These are phyloP conservation scores for Schizopygopsis malacanthus DNA, from an alignment of 2,797 vertebrate genomes.

Conservation along the genomic window DNA sequence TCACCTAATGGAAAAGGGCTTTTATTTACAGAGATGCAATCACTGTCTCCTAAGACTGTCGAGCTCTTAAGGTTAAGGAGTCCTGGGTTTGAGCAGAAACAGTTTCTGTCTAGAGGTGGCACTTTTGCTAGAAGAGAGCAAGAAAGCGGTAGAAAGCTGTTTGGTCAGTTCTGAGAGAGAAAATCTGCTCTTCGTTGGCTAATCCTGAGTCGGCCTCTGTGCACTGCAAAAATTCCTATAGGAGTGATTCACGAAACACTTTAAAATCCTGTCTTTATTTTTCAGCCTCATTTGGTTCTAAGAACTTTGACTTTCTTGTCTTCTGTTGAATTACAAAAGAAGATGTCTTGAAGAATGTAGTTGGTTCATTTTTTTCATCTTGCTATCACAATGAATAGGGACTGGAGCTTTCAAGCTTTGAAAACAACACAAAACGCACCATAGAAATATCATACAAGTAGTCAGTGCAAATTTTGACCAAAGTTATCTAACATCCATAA, in stretches of 20 bases:
- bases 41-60: slow-evolving; percentile 14
- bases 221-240: slow-evolving; percentile 3
- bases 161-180: neutral
- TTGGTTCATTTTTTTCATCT: neutral
- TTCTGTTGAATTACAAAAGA: neutral
- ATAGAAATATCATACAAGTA: neutral
- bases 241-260: neutral
- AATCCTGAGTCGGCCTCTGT: neutral
- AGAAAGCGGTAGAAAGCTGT: slow-evolving; percentile 67
- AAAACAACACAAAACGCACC: neutral
- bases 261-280: neutral
- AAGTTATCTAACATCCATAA: neutral
- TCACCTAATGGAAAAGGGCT: slow-evolving; percentile 28
- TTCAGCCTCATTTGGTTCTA: neutral
- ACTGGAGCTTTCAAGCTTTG: neutral
- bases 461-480: neutral
- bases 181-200: neutral
- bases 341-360: neutral
- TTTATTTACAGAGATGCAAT: slow-evolving; percentile 33
- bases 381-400: neutral
- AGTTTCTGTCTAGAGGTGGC: slow-evolving; percentile 32
- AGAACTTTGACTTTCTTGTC: neutral
- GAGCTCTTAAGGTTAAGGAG: slow-evolving; percentile 29
- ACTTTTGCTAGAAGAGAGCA: slow-evolving; percentile 79
- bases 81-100: slow-evolving; percentile 6